These are phyloP conservation scores for Macrochelys suwanniensis DNA, from an alignment of 2,797 vertebrate genomes.

Conservation along the genomic window DNA sequence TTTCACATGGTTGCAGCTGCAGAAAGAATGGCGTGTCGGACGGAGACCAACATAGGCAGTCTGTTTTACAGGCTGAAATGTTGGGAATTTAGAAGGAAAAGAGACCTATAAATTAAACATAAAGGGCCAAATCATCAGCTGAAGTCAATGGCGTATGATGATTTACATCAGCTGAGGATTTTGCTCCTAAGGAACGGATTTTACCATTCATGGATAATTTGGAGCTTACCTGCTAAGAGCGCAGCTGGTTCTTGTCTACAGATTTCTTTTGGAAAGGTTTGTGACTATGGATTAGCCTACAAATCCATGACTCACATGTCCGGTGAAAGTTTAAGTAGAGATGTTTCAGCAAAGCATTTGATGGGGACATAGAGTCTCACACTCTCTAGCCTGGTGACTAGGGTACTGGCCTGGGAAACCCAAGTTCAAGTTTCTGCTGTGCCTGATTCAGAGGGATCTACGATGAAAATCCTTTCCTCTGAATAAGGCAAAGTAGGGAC, in stretches of 20 bases:
- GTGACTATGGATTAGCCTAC: rapidly evolving
- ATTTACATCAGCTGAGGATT: background rate
- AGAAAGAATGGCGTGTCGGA: slow-evolving; percentile 51
- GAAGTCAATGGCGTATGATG: rapidly evolving
- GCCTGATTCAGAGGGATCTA: background rate
- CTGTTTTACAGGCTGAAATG: slow-evolving; percentile 12
- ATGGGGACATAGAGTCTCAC: rapidly evolving
- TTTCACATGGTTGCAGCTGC: slow-evolving; percentile 62
- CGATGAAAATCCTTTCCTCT: background rate
- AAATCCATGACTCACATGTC: rapidly evolving
- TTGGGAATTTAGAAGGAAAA: slow-evolving; percentile 10
- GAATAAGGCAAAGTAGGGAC: background rate
- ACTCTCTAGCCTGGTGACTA: background rate
- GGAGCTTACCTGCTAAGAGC: background rate
- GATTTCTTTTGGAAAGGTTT: background rate
- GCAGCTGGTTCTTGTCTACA: background rate
- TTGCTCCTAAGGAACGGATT: background rate
- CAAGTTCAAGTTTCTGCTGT: background rate
- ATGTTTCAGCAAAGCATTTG: rapidly evolving
- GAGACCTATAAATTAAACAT: background rate
- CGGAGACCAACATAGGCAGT: slow-evolving; percentile 8
- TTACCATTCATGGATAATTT: background rate
- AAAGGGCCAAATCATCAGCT: background rate
- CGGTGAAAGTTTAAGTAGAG: background rate
- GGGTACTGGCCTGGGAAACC: background rate